Evolutionary conservation across 2,113 vertebrate genomes (phyloP), one percentile per base, ranked within the genome.

Genomic region (Heterocephalus glaber): DNA sequence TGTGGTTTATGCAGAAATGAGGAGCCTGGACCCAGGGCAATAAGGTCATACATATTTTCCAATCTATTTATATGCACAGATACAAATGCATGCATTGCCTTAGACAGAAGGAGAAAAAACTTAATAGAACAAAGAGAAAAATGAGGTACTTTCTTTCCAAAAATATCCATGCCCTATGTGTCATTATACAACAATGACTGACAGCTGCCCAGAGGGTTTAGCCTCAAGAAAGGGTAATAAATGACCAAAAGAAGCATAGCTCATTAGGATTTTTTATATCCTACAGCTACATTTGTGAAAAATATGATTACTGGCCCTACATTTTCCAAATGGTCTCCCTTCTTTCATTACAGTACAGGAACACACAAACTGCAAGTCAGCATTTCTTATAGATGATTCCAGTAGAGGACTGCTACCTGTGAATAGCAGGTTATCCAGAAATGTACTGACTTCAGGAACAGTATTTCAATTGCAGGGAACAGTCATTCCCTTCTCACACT

Each of bases 191-290:
- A 38, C 74, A 79, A 91, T 97, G 95, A 97, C 7, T 95, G 97
- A 96, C 89, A 97, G 80, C 91, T 94, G 79, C 94, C 95, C 52
- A 93, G 52, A 94, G 89, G 77, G 68, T 33, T 94, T 83, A 92
- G 91, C 80, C 80, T 92, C 89, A n/a, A 83, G 79, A 95, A 96
- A 96, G 83, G 74, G 61, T 92, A 96, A 96, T 87, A 96, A 97
- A 95, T 72, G 47, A 63, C 44, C 49, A 12, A 96, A 96, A 89
- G 92, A 68, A 97, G 97, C 94, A 56, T n/a, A 87, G 83, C 93
- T 97, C 92, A 84, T 97, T 97, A 97, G 83, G 83, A 81, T 89
- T 94, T 96, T 94, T 89, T 63, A 83, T 96, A 80, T 76, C 96
- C 95, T 96, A 90, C 52, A 94, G 95, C 93, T 92, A 95, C 92